Percentiles rank a stretch among this genome's conserved stretches.
These are phyloP conservation scores for Intellagama lesueurii DNA, from an alignment of 2,797 vertebrate genomes.

Conservation along the genomic window DNA sequence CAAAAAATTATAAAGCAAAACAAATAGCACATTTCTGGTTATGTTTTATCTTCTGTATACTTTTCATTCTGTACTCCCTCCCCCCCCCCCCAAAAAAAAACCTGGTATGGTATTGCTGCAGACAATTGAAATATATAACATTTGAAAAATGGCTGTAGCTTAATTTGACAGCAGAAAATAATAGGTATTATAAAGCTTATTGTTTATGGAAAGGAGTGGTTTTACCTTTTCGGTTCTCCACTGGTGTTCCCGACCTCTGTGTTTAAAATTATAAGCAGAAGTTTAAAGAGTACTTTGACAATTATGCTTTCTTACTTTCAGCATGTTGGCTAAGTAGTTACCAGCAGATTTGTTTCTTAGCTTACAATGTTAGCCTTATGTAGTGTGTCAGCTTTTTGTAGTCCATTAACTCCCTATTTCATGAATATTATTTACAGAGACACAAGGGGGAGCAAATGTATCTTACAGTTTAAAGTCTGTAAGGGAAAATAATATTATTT, in stretches of 20 bases:
- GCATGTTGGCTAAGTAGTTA: slow-evolving; percentile 50
- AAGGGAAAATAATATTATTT: background rate
- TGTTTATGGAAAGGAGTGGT: slow-evolving; percentile 58
- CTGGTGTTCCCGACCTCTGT: background rate
- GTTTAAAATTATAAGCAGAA: slow-evolving; percentile 55
- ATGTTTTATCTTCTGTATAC: slow-evolving; percentile 38
- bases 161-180: slow-evolving; percentile 38
- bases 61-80: background rate
- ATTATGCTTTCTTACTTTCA: slow-evolving; percentile 47
- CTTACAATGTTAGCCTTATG: slow-evolving; percentile 37
- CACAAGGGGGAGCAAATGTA: background rate
- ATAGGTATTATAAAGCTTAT: slow-evolving; percentile 45
- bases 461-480: background rate
- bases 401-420: background rate
- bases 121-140: slow-evolving; percentile 52
- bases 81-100: slow-evolving; percentile 18
- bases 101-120: slow-evolving; percentile 39
- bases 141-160: slow-evolving; percentile 43
- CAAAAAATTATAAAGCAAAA: slow-evolving; percentile 44
- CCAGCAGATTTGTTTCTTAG: slow-evolving; percentile 55
- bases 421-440: background rate
- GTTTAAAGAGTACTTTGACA: slow-evolving; percentile 47
- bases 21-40: slow-evolving; percentile 24
- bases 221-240: slow-evolving; percentile 55
- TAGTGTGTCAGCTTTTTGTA: background rate